Evolutionary conservation across 2,888 invertebrate species (phyloP).

Genomic region (Pyralis farinalis): DNA sequence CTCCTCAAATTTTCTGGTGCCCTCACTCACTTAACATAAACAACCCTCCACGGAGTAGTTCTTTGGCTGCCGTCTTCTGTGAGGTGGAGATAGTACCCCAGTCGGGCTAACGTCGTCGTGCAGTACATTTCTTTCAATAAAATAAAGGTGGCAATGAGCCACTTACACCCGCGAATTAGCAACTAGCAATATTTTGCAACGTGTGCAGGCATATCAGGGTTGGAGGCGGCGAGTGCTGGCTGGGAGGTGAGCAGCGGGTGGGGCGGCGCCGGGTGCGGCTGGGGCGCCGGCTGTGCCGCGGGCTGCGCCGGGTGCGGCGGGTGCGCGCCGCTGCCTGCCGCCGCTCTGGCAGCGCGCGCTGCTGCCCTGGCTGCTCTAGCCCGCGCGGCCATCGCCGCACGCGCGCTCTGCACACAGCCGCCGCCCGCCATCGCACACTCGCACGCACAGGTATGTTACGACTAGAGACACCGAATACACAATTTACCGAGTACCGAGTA

Average conservation of each 20-base stretch:
- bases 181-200: no score
- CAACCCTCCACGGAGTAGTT: no score
- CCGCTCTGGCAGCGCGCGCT: slow-evolving; percentile 83
- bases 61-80: no score
- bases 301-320: slow-evolving; percentile 63
- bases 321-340: slow-evolving; percentile 33
- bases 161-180: no score
- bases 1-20: no score
- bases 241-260: slow-evolving; percentile 49
- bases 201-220: slow-evolving; percentile 41
- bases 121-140: no score
- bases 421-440: slow-evolving; percentile 94
- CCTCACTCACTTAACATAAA: no score
- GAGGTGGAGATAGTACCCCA: no score
- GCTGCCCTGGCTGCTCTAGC: slow-evolving; percentile 85
- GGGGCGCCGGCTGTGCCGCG: slow-evolving; percentile 37
- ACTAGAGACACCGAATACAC: no score
- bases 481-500: no score
- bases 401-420: slow-evolving; percentile 92
- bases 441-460: slow-evolving; percentile 84
- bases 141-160: no score
- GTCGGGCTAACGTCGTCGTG: no score
- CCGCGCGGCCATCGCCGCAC: slow-evolving; percentile 81
- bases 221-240: slow-evolving; percentile 46
- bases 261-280: slow-evolving; percentile 32